Conservation (phyloP, 2,797 vertebrate species). For the Simalia tracyae region DNA sequence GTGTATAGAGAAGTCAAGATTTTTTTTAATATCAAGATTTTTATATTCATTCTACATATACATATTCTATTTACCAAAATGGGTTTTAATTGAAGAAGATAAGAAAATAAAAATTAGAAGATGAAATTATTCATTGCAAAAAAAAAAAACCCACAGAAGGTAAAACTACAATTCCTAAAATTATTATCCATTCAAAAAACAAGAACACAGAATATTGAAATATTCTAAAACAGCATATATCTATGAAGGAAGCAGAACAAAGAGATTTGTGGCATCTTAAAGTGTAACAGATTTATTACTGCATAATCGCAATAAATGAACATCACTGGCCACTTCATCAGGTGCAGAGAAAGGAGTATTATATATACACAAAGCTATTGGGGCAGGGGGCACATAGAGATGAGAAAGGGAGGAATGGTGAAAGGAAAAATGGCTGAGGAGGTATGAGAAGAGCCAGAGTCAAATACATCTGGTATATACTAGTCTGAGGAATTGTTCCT, state of each 20-base stretch:
- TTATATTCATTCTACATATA: background rate
- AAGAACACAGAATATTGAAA: background rate
- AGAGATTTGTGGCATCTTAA: background rate
- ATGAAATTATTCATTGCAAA: background rate
- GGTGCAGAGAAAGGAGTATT: background rate
- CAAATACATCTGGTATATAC: background rate
- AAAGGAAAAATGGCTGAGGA: background rate
- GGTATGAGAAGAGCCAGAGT: background rate
- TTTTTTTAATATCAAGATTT: background rate
- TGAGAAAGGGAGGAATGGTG: background rate
- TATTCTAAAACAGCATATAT: background rate
- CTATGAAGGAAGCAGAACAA: background rate
- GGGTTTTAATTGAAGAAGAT: background rate
- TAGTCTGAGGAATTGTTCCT: background rate
- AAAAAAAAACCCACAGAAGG: background rate
- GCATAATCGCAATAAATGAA: background rate
- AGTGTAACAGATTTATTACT: background rate
- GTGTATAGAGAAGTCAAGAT: background rate
- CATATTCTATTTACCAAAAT: conserved; percentile 1
- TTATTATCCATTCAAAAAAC: background rate
- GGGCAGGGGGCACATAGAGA: background rate
- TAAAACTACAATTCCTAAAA: background rate
- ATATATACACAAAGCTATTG: background rate
- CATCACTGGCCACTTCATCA: background rate
- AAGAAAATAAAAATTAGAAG: background rate